Evolutionary conservation across 2,888 invertebrate genomes (phyloP), one percentile per base, ranked within the genome.

Genomic region (Hedychridium roseum): DNA sequence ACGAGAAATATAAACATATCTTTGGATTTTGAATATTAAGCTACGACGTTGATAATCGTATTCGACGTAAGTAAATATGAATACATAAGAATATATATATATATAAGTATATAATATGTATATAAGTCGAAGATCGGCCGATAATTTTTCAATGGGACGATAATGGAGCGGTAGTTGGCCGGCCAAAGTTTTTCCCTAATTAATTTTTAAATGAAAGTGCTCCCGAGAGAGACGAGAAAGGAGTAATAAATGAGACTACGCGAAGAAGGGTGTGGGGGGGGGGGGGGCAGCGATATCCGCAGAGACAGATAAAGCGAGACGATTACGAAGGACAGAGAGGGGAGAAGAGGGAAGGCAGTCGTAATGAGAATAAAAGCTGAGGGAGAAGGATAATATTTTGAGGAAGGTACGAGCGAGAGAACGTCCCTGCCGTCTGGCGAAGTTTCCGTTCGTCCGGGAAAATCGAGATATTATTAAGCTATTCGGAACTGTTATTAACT

Each of bases 191-290:
- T 52, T 51, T 56, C 54, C 28, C 47, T 54, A 54, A 63, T 63
- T 62, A 57, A 63, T 63, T 60, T 63, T 62, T 54, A 50, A 63
- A 60, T 52, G 54, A 54, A 62, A 63, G 54, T 43, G 50, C 44
- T 36, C 52, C 28, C 23, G 21, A 28, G 27, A 28, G 12, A 36
- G 50, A 30, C 35, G 32, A 32, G 30, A 11, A 14, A 16, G 18
- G 26, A 3, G 32, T 32, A 16, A 16, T 11, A 4, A 11, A n/a
- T 16, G 17, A 37, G 4, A 23, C 4, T 4, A 15, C 34, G 46
- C n/a, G 9, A 16, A n/a, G 14, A 20, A 6, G 27, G 46, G 26
- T 11, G 18, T 14, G 11, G 27, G 38, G 31, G 41, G 44, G 30
- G 17, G 17, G 37, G 9, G 5, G 23, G 5, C 23, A 5, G 23